These are phyloP conservation scores for Priocnemis perturbator DNA, from an alignment of 2,888 invertebrate species.

Conservation along the genomic window DNA sequence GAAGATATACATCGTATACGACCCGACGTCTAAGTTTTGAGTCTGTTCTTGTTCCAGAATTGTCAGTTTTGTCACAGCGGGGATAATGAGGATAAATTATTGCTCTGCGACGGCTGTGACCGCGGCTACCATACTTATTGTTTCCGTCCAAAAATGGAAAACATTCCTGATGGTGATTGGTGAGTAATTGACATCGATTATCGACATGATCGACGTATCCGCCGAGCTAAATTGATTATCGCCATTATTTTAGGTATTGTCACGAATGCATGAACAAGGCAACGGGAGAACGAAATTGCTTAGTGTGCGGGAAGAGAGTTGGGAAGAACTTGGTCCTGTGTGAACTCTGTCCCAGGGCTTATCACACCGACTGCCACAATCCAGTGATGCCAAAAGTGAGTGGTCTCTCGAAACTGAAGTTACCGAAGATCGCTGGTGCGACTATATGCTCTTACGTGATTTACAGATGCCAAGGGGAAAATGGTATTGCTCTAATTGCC, in stretches of 20 bases:
- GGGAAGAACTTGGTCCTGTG: slow-evolving; percentile 88
- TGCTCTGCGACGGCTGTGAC: slow-evolving; percentile 98
- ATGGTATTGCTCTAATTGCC: slow-evolving; percentile 93
- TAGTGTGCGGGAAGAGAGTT: slow-evolving; percentile 90
- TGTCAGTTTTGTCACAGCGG: slow-evolving; percentile 98
- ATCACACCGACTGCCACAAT: slow-evolving; percentile 95
- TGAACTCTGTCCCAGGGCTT: slow-evolving; percentile 92
- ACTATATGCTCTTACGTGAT: neutral
- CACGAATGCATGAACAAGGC: slow-evolving; percentile 96
- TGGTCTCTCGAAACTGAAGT: neutral
- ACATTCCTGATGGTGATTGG: slow-evolving; percentile 99
- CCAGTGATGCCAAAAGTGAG: slow-evolving; percentile 87
- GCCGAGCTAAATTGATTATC: neutral
- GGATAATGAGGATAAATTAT: slow-evolving; percentile 95
- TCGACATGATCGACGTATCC: neutral
- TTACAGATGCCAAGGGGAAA: slow-evolving; percentile 86
- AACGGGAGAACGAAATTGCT: slow-evolving; percentile 93
- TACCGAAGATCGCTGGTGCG: no score
- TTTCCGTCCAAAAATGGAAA: slow-evolving; percentile 97
- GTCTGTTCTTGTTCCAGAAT: slow-evolving; percentile 81
- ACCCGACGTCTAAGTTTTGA: slow-evolving; percentile 26
- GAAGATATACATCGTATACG: neutral
- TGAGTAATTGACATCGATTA: slow-evolving; percentile 73
- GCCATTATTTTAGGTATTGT: slow-evolving; percentile 86
- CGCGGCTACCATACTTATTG: slow-evolving; percentile 99